Evolutionary conservation across 2,113 vertebrate species (phyloP).

Genomic region (Nycticebus coucang): DNA sequence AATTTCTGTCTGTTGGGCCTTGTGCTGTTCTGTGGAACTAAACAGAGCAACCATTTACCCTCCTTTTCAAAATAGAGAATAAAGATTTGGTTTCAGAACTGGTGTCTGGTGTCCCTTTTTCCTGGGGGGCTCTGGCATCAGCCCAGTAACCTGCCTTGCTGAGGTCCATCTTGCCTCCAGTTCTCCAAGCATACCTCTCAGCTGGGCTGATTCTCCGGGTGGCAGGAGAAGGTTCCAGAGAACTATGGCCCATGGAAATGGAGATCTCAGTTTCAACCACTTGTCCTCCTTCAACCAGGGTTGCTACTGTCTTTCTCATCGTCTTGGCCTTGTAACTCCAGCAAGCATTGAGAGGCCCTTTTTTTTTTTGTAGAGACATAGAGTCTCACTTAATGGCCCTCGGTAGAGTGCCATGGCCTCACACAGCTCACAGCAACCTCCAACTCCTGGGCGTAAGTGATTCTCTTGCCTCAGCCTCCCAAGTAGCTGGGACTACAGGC

Average conservation of each 20-base stretch:
- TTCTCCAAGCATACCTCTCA: neutral
- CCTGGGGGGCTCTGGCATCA: neutral
- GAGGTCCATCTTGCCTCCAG: neutral
- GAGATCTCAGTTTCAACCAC: neutral
- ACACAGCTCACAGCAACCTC: too few species aligned
- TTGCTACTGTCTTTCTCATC: neutral
- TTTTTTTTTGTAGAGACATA: too few species aligned
- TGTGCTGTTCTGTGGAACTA: slow-evolving; percentile 66
- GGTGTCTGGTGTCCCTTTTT: slow-evolving; percentile 84
- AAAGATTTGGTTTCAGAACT: slow-evolving; percentile 79
- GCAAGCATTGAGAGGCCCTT: neutral
- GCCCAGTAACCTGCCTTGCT: too few species aligned
- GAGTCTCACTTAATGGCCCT: too few species aligned
- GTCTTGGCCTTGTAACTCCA: neutral
- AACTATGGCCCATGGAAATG: neutral
- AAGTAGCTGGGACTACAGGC: too few species aligned
- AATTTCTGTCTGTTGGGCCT: slow-evolving; percentile 63
- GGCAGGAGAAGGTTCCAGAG: neutral
- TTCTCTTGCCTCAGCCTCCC: too few species aligned
- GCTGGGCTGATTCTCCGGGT: neutral
- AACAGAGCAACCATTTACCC: slow-evolving; percentile 55
- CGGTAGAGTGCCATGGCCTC: too few species aligned
- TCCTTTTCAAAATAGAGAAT: slow-evolving; percentile 79
- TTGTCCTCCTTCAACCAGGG: too few species aligned
- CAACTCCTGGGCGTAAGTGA: too few species aligned